A percentile compares a stretch with the other conserved stretches of the same genome.
These are phyloP conservation scores for Silurus lanzhouensis DNA, from an alignment of 2,797 vertebrate species.

Conservation along the genomic window DNA sequence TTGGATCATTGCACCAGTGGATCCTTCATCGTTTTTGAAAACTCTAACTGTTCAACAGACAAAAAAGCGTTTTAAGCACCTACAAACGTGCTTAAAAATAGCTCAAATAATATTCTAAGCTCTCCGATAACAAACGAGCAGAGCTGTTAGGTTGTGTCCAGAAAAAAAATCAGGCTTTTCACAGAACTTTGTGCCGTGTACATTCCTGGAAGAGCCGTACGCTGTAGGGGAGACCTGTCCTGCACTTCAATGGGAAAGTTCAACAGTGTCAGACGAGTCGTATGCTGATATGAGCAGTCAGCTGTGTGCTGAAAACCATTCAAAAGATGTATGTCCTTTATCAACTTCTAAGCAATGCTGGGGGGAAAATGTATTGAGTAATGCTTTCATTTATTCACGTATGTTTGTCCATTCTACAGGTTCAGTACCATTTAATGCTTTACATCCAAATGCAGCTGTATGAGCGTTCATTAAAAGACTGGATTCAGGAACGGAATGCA, in stretches of 20 bases:
- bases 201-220: slow-evolving; percentile 69
- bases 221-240: slow-evolving; percentile 64
- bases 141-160: slow-evolving; percentile 61
- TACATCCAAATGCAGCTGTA: slow-evolving; percentile 99
- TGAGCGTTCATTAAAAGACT: slow-evolving; percentile 91
- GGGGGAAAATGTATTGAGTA: background rate
- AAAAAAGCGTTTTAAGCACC: slow-evolving; percentile 39
- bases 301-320: slow-evolving; percentile 63
- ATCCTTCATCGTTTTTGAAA: slow-evolving; percentile 88
- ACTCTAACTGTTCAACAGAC: slow-evolving; percentile 64
- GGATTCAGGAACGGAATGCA: slow-evolving; percentile 86
- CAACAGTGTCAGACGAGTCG: slow-evolving; percentile 59
- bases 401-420: slow-evolving; percentile 65
- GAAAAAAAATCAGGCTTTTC: slow-evolving; percentile 62
- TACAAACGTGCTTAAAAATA: slow-evolving; percentile 9
- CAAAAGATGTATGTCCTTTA: slow-evolving; percentile 63
- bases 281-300: slow-evolving; percentile 58
- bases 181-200: slow-evolving; percentile 76
- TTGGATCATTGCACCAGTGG: slow-evolving; percentile 68
- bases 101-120: slow-evolving; percentile 24
- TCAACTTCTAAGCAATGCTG: background rate
- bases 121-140: slow-evolving; percentile 57
- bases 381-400: background rate
- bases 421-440: slow-evolving; percentile 90
- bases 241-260: slow-evolving; percentile 60